Base-by-base conservation (phyloP, 2,113 vertebrate genomes). In the Embiotoca jacksoni region DNA sequence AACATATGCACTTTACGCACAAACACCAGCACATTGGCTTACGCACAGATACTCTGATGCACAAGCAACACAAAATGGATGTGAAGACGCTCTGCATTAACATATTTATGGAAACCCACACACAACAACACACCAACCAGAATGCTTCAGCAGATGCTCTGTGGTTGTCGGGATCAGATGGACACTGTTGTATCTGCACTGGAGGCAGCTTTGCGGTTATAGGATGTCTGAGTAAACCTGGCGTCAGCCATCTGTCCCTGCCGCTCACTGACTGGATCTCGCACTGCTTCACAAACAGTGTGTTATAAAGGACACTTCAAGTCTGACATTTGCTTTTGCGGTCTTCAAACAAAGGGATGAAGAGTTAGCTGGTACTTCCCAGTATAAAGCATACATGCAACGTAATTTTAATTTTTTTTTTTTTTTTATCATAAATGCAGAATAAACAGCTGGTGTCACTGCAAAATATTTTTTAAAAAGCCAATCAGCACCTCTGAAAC, bases 181-280 rank as follows among this genome's bases (percentile, higher is more conserved):
- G 85, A 84, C 65, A 61, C 75, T 68, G 75, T 87, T 55, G 50
- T 77, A 75, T 78, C 47, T 55, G 44, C 61, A 73, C 60, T 37
- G 53, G 78, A 89, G 87, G 78, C 82, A 75, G 52, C 33, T 36
- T 53, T 81, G 81, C 31, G 72, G 61, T 66, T 78, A 76, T 70
- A 78, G 66, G 82, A 82, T 36, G 74, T 73, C 70, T 75, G 78
- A 87, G 56, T 80, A 55, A 82, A 83, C 80, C 75, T 85, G 78
- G 74, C 67, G 63, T 33, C 44, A 56, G 84, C 88, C 90, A 89
- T 92, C 90, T 91, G 90, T 74, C 75, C 31, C 16, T 14, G 61
- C 73, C 79, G 78, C 64, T 75, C 61, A 72, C 54, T 36, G 50
- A 44, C 35, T 32, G 49, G 46, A 67, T 66, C 59, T 58, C 30